Base-by-base conservation (phyloP, 2,113 vertebrate species). In the Panthera leo region DNA sequence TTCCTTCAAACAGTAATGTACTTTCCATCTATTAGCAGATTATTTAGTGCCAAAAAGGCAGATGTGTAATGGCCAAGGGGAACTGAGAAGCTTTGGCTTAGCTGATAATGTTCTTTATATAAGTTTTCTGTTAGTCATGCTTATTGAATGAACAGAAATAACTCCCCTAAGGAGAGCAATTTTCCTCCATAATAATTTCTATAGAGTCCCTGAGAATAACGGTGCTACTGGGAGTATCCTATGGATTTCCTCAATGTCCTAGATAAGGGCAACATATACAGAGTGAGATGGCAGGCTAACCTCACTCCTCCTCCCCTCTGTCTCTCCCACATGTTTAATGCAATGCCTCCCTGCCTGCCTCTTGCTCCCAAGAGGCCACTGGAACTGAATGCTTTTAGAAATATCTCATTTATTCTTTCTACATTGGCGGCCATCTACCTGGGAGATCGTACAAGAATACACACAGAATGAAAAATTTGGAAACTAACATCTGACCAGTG, bases 101-200 rank as follows among this genome's bases (percentile, higher is more conserved):
- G 31, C 29, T 63, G 25, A 63, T 85, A 36, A 58, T 85, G 89
- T 70, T 89, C 5, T 53, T 98, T 53, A 5, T 70, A 10, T 82
- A 67, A 45, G 36, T 96, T 85, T 94, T 91, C 51, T 91, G 27
- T 78, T 93, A 51, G 73, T 95, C 85, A 94, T 29, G n/a, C 31
- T 95, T 39, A 88, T 63, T 97, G 65, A 86, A 67, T 84, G 51
- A 53, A 89, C 23, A 79, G 92, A 80, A 95, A 96, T 88, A 79
- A 91, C 42, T 91, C 88, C 29, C 29, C 36, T 25, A 61, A 90
- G 67, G 14, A 94, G 29, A 63, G 31, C 80, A 36, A 53, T 89
- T 93, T 93, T 83, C 14, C 18, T 68, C 45, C 58, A 4, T 75
- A 71, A 58, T 65, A 53, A 45, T 67, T 7, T 75, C 45, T 75